Evolutionary conservation across 2,113 vertebrate genomes (phyloP), one percentile per base, ranked within the genome.

Genomic region (Arothron firmamentum): DNA sequence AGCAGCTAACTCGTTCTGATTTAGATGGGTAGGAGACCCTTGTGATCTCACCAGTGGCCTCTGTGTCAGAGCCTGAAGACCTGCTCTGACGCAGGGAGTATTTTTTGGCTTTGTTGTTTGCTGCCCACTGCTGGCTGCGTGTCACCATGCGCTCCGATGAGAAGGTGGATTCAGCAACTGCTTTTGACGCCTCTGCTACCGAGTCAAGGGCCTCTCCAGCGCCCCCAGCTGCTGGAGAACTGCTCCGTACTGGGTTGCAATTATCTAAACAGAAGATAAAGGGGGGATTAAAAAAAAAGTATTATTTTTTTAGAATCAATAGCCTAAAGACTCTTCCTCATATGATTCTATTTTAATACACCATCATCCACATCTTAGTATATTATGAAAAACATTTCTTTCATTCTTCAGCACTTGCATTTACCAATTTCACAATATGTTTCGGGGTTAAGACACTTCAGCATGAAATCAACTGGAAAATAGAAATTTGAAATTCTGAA

Each of bases 31-130:
- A 23, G 21, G 6, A 25, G 15, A 52, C 38, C 50, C 34, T 23
- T 1, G 16, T 8, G 28, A 1, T 25, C 94, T 92, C 58, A 96
- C 95, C 9, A 87, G 95, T 82, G 87, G 92, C 65, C 71, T 99
- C 96, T 0, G 92, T 95, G 76, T 99, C 95, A 0, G 95, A 95
- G 52, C 95, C 94, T 0, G 95, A 98, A 0, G 94, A 96, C 62
- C 93, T 93, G 2, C 94, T 95, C 89, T 96, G 96, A 1, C 95
- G 88, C 58, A 97, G 91, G 0, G 94, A 93, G 84, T 97, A 96
- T 56, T 95, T 98, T 88, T 98, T 99, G 3, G 94, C 93, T 6
- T 92, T 88, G 48, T 92, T 87, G 74, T 93, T 93, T 2, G 93
- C 88, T 0, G 90, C 74, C 1, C 93, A 94, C 82, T 97, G 95